Percentiles rank a stretch among this genome's conserved stretches.
Evolutionary conservation across 1,140 invertebrate genomes (phyloP).

Genomic region (Rhopalosiphum padi): DNA sequence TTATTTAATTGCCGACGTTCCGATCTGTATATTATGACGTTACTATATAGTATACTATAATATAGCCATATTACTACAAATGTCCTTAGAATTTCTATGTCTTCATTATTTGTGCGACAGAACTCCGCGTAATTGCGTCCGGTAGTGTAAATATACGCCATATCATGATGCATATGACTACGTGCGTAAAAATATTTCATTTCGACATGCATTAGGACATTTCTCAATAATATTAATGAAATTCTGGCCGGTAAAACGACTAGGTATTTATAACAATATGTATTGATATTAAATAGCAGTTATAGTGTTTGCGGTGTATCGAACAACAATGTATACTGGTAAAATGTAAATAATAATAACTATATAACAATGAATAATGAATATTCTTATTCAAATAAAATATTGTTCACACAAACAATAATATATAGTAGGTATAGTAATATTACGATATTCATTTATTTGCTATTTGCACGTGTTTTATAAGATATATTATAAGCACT

Average conservation of each 20-base stretch:
- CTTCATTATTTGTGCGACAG: neutral
- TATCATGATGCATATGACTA: no score
- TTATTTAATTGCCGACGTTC: neutral
- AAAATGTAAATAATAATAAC: no score
- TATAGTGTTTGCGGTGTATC: neutral
- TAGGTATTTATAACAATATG: neutral
- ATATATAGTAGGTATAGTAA: no score
- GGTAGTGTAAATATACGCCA: no score
- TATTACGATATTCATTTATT: no score
- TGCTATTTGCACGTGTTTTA: no score
- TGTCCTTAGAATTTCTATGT: neutral
- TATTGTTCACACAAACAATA: no score
- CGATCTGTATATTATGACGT: neutral
- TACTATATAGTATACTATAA: neutral
- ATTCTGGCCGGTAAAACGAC: neutral
- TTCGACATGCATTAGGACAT: neutral
- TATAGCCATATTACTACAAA: neutral
- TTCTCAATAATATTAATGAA: neutral
- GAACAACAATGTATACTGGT: no score
- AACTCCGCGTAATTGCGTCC: neutral
- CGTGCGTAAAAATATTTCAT: neutral
- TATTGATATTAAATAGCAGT: neutral
- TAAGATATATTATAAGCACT: neutral
- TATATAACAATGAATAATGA: no score
- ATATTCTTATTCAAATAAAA: no score